Percentiles rank a stretch among this genome's conserved stretches.
Evolutionary conservation across 1,140 invertebrate genomes (phyloP).

Genomic region (Listronotus bonariensis): DNA sequence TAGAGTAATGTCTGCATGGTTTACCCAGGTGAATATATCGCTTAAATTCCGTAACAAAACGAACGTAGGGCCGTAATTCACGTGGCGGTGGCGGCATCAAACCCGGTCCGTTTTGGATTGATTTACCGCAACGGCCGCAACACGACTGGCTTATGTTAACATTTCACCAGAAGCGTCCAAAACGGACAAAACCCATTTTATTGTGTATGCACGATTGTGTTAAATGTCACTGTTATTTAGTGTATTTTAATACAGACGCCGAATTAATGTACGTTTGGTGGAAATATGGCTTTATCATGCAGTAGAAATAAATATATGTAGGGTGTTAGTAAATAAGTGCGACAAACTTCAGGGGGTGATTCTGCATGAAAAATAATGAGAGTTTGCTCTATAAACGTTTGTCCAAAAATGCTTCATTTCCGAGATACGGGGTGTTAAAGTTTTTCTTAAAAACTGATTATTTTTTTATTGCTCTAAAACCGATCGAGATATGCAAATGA

Average conservation of each 20-base stretch:
- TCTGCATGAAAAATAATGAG: too few species aligned
- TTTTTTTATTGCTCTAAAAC: too few species aligned
- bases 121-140: slow-evolving; percentile 48
- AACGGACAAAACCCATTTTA: slow-evolving; percentile 40
- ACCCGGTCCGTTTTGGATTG: slow-evolving; percentile 51
- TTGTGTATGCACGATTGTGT: slow-evolving; percentile 33
- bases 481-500: too few species aligned
- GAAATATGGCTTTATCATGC: too few species aligned
- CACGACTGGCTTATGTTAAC: slow-evolving; percentile 38
- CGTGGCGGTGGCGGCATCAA: slow-evolving; percentile 47
- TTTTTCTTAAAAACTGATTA: too few species aligned
- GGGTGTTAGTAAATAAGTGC: too few species aligned
- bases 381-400: too few species aligned
- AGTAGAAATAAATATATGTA: too few species aligned
- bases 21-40: slow-evolving; percentile 27
- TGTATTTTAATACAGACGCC: slow-evolving; percentile 29
- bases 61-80: slow-evolving; percentile 32
- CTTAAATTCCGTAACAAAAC: slow-evolving; percentile 33
- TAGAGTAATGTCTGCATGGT: slow-evolving; percentile 18
- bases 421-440: too few species aligned
- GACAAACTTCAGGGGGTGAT: too few species aligned
- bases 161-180: slow-evolving; percentile 39
- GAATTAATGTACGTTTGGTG: too few species aligned
- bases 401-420: too few species aligned
- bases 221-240: slow-evolving; percentile 37